Evolutionary conservation across 2,113 vertebrate species (phyloP).

Genomic region (Monarcha castaneiventris): DNA sequence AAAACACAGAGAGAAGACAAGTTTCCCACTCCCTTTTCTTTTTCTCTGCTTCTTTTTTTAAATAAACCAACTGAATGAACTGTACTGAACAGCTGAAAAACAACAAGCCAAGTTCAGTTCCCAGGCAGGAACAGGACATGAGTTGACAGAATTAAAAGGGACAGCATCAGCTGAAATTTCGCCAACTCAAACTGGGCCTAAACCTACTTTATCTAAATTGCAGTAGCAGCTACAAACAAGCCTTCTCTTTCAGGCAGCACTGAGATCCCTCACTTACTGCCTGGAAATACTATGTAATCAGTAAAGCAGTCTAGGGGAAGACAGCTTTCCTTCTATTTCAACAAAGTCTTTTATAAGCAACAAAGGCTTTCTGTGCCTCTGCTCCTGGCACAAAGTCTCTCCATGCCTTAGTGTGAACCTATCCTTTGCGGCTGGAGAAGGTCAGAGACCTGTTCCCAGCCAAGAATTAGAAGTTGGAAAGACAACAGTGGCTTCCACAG

Average conservation of each 20-base stretch:
- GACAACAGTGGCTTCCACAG: neutral
- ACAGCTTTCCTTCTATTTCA: conserved; percentile 40
- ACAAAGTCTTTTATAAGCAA: conserved; percentile 17
- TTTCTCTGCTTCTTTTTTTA: neutral
- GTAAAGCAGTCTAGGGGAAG: neutral
- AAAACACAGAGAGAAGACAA: neutral
- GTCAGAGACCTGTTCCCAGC: conserved; percentile 4
- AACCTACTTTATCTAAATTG: conserved; percentile 31
- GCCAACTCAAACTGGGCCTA: conserved; percentile 38
- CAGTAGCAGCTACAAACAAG: conserved; percentile 41
- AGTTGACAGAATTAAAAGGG: conserved; percentile 45
- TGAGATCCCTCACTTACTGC: neutral
- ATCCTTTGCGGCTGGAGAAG: neutral
- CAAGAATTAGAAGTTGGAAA: neutral
- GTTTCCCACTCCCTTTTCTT: no score
- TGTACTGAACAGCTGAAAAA: conserved; percentile 35
- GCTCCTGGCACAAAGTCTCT: conserved; percentile 15
- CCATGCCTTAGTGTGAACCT: neutral
- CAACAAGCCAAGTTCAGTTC: neutral
- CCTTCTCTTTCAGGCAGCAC: conserved; percentile 7
- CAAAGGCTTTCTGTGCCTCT: conserved; percentile 51
- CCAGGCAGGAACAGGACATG: conserved; percentile 25
- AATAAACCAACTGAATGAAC: conserved; percentile 20
- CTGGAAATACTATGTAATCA: neutral
- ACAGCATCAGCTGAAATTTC: conserved; percentile 10